Base-by-base conservation (phyloP, 1,140 invertebrate species). In the Halesus radiatus region DNA sequence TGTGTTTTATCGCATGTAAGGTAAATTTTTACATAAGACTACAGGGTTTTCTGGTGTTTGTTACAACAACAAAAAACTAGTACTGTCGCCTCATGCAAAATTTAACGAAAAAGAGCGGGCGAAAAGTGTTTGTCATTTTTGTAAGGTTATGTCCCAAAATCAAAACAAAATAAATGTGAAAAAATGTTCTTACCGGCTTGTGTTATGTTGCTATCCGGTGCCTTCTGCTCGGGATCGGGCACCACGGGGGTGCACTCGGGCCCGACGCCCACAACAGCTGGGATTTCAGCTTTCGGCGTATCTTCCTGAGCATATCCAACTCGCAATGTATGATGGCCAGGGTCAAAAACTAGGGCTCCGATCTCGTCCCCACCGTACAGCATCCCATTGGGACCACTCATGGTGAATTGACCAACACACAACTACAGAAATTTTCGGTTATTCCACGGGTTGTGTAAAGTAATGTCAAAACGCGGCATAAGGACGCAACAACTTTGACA, bases 321-420 rank as follows among this genome's bases (percentile, higher is more conserved):
- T 66, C 96, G 90, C 62, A 97, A 89, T 0, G 88, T 83, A 88
- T 96, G 95, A 85, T 97, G 96, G 0, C 97, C 98, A 60, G 98
- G 93, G 89, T 99, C 98, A 87, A 99, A 98, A 13, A 99, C 98
- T 76, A 99, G 87, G 0, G 98, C 98, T 16, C 98, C 98, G 83
- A 99, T 99, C 88, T 99, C 98, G 91, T 99, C 98, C 29, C 95
- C 95, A 26, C 95, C 95, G 84, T 96, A 96, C 52, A 96, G 86
- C 94, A 96, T 96, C 73, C 93, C 93, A 75, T 78, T 78, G 29
- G 76, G 76, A 22, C 62, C 76, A 45, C 76, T 78, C 76, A 78
- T 78, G 20, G 64, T 45, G 22, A 18, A 32, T 22, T 8, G n/a
- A 45, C 23, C 56, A 23, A 45, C 5, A 16, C 15, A 29, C 18